Evolutionary conservation across 2,113 vertebrate genomes (phyloP), one percentile per base, ranked within the genome.

Genomic region (Vulpes ferrilata): DNA sequence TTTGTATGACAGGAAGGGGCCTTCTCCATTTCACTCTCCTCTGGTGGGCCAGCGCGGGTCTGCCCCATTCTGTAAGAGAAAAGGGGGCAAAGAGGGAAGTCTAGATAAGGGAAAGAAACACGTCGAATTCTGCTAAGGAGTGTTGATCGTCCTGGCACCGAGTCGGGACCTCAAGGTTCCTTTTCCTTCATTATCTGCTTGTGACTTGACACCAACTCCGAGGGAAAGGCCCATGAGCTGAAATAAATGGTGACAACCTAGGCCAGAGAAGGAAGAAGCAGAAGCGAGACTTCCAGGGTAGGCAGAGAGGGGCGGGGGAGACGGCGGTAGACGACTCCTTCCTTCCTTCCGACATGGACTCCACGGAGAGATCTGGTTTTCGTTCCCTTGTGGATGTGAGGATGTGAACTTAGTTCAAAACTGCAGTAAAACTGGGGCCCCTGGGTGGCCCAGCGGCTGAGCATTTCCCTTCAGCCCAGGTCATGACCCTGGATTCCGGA

Each of bases 111-210:
- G 25, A 95, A 78, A 74, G 13, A 16, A 25, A 25, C 7, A 0
- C 5, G 2, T 15, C 6, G 35, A 25, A n/a, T 71, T 30, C n/a
- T 3, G 16, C 1, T 23, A 2, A 22, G 8, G 3, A 4, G 7
- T 23, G 9, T 23, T 27, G 23, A 4, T 2, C 25, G 0, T 11
- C 4, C 62, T 1, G 30, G 27, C 2, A 30, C 0, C 15, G 32
- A 51, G 5, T 6, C 27, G 20, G 43, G 20, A 55, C 48, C 73
- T 51, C 59, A 27, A 20, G 2, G 10, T 11, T 15, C 25, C 22
- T 22, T 59, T 80, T 13, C 38, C 16, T 78, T 57, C 67, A 53
- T 64, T 65, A 81, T 30, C 62, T 25, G 27, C 32, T 13, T 43
- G 38, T 60, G 38, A 55, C 25, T 15, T 35, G 51, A 62, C 25